These are phyloP conservation scores for Telmatochromis bifrenatus DNA, from an alignment of 2,113 vertebrate genomes.

Conservation along the genomic window DNA sequence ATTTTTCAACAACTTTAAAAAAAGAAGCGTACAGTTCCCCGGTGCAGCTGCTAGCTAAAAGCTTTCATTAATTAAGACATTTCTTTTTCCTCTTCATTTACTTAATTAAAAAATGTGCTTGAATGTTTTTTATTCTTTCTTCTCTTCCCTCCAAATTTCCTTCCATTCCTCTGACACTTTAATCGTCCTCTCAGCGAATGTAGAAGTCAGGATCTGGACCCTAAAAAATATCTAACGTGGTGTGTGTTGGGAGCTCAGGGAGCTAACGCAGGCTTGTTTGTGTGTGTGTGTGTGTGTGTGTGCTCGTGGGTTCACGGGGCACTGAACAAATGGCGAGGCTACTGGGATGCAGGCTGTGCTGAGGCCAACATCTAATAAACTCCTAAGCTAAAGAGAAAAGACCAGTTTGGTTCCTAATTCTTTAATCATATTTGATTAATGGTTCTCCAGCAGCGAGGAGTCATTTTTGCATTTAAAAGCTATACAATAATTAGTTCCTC, in stretches of 20 bases:
- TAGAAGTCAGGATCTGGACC: constrained; percentile 23
- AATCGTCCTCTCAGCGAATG: constrained; percentile 10
- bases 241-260: constrained; percentile 57
- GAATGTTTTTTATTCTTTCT: constrained; percentile 57
- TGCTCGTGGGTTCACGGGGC: not conserved
- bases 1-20: constrained; percentile 43
- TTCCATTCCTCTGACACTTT: constrained; percentile 51
- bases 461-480: constrained; percentile 63
- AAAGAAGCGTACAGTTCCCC: constrained; percentile 51
- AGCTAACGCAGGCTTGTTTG: constrained; percentile 5
- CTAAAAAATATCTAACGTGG: constrained; percentile 21
- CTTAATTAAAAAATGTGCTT: constrained; percentile 68
- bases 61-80: constrained; percentile 68
- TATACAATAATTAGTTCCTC: constrained; percentile 73
- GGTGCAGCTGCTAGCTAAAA: constrained; percentile 70
- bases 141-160: constrained; percentile 67
- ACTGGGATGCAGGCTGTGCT: not conserved
- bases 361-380: constrained; percentile 20
- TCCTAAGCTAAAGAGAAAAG: constrained; percentile 13
- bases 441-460: constrained; percentile 33
- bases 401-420: constrained; percentile 49
- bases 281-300: not conserved
- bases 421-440: constrained; percentile 70
- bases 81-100: constrained; percentile 63
- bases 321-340: not conserved